These are phyloP conservation scores for Anagyrus pseudococci DNA, from an alignment of 2,888 invertebrate species.

Conservation along the genomic window DNA sequence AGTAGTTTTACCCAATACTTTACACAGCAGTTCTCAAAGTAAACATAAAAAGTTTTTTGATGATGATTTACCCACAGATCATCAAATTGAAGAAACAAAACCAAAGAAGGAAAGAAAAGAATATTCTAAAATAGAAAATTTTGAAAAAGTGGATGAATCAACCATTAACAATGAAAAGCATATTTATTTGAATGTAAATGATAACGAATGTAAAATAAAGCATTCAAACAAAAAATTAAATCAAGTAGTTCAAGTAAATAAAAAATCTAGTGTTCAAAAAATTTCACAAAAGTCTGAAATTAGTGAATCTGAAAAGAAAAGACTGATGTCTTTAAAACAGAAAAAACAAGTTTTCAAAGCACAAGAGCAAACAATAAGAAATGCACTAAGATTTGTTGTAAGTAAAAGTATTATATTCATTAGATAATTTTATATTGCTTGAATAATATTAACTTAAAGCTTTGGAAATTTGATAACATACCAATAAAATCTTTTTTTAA, in stretches of 20 bases:
- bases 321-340: conserved; percentile 71
- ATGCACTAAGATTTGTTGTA: conserved; percentile 70
- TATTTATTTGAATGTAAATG: neutral
- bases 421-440: conserved; percentile 21
- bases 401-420: conserved; percentile 49
- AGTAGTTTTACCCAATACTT: neutral
- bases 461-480: too few relatives aligned
- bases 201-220: conserved; percentile 2
- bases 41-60: conserved; percentile 17
- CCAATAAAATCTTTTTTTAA: conserved; percentile 16
- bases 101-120: conserved; percentile 24
- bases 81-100: conserved; percentile 8
- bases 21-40: neutral
- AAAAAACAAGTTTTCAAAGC: conserved; percentile 71
- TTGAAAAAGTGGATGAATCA: neutral
- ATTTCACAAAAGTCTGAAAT: conserved; percentile 4
- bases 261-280: neutral
- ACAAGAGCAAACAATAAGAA: conserved; percentile 71
- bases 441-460: too few relatives aligned
- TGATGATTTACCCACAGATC: conserved; percentile 7
- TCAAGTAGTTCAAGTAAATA: neutral
- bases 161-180: too few relatives aligned
- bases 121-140: neutral
- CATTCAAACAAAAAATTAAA: neutral
- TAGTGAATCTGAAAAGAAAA: conserved; percentile 61